Base-by-base conservation (phyloP, 2,888 invertebrate genomes). In the Gonocerus acuteangulatus region DNA sequence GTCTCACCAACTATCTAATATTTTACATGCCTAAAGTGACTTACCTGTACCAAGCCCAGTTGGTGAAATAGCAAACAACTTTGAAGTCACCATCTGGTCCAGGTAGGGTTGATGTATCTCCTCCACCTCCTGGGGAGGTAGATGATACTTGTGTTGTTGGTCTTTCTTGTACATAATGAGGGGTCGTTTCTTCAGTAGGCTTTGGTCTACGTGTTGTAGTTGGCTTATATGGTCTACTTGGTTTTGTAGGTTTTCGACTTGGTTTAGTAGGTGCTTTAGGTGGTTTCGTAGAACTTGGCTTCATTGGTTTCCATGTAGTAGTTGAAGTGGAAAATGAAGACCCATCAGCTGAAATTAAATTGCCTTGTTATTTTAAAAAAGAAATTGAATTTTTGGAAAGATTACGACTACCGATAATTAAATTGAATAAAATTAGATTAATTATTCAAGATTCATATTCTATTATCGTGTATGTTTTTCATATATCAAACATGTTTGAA, bases 41-140 rank as follows among this genome's bases (percentile, higher is more conserved):
- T 62, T 57, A 73, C 72, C 72, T 70, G 74, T 93, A 93, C 90
- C 91, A 93, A 22, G 93, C 90, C 93, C 93, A 94, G 71, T 93
- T 93, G 0, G 92, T 92, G 73, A 91, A 93, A 72, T 93, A 93
- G 70, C 93, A 93, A 2, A 93, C 85, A 0, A 92, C 84, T 77
- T 90, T 92, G 70, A 80, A 90, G 22, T 78, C 75, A 2, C 73
- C 71, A 2, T 71, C 67, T 15, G 59, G 61, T 42, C 19, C 62
- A 3, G 63, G 19, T 16, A 27, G 4, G 59, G 56, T 22, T 62
- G 63, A 22, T 45, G 39, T n/a, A 15, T 60, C 36, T 16, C 52
- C 61, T n/a, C n/a, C n/a, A n/a, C n/a, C n/a, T n/a, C n/a, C 4
- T 68, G 68, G 13, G 68, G 47, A 32, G 34, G 32, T 6, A 48